These are phyloP conservation scores for Ciona savignyi DNA, from an alignment of 23 tunicate species.

Conservation along the genomic window DNA sequence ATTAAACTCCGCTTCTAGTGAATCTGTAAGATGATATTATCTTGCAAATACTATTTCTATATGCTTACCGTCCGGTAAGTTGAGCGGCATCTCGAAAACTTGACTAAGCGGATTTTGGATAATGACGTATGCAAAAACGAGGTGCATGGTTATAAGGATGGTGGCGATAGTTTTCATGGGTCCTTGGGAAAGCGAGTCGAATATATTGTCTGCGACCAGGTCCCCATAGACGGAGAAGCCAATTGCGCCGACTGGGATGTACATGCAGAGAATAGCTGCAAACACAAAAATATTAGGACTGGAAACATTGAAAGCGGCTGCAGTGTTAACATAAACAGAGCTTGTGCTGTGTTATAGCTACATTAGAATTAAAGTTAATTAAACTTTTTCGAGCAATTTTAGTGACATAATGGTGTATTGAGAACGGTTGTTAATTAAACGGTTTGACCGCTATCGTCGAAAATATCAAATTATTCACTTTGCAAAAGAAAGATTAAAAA, in stretches of 20 bases:
- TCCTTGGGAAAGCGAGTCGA: conserved; percentile 67
- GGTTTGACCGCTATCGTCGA: too few species aligned
- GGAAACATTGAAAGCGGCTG: too few species aligned
- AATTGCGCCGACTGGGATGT: conserved; percentile 77
- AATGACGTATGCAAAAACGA: conserved; percentile 94
- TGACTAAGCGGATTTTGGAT: conserved; percentile 96
- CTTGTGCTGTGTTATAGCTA: too few species aligned
- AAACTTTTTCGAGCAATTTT: too few species aligned
- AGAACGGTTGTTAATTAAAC: too few species aligned
- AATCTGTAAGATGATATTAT: conserved; percentile 17
- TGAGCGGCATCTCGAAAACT: conserved; percentile 79
- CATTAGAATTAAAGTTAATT: neutral
- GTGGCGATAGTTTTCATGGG: conserved; percentile 49
- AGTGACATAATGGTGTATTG: too few species aligned
- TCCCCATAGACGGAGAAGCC: conserved; percentile 92
- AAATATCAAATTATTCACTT: too few species aligned
- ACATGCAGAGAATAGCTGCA: conserved; percentile 77
- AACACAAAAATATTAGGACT: too few species aligned
- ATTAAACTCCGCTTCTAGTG: too few species aligned
- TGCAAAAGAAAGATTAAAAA: too few species aligned
- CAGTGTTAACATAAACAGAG: too few species aligned
- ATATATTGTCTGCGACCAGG: conserved; percentile 67
- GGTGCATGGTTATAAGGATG: conserved; percentile 87
- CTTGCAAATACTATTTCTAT: neutral
- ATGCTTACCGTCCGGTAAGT: conserved; percentile 65